phyloP scores from a whole-genome alignment of 2,888 invertebrate genomes.

The Acanthococcus lagerstroemiae region DNA sequence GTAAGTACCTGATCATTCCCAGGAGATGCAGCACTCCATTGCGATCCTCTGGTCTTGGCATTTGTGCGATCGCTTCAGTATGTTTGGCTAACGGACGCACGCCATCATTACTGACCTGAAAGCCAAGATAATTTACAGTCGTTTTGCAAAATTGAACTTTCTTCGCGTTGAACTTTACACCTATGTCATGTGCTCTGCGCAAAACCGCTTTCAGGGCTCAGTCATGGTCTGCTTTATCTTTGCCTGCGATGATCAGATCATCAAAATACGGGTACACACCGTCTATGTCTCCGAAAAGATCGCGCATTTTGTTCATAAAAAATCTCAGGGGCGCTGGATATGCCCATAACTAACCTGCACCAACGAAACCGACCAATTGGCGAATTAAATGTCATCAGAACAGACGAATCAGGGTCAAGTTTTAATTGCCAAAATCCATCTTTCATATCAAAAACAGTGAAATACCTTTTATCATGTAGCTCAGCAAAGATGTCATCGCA shows the following conservation, averaged over 20 bases:
- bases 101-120: slow-evolving; percentile 4
- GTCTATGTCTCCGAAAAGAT: slow-evolving; percentile 7
- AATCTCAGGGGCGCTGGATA: slow-evolving; percentile 33
- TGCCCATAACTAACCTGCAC: slow-evolving; percentile 34
- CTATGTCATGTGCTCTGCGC: slow-evolving; percentile 28
- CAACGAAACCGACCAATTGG: slow-evolving; percentile 36
- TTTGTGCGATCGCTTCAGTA: slow-evolving; percentile 16
- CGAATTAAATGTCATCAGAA: slow-evolving; percentile 35
- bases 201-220: slow-evolving; percentile 25
- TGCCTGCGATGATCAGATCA: slow-evolving; percentile 4
- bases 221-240: slow-evolving; percentile 31
- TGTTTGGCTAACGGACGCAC: too few relatives aligned
- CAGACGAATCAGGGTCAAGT: slow-evolving; percentile 33
- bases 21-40: slow-evolving; percentile 33
- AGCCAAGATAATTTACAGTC: slow-evolving; percentile 19
- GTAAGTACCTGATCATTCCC: slow-evolving; percentile 33
- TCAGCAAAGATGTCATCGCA: neutral
- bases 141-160: slow-evolving; percentile 29
- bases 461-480: neutral
- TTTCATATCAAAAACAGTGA: neutral
- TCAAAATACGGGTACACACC: slow-evolving; percentile 12
- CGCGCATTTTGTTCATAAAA: slow-evolving; percentile 13
- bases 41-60: slow-evolving; percentile 26
- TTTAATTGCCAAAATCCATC: slow-evolving; percentile 23
- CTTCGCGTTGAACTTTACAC: slow-evolving; percentile 33